Base-by-base conservation (phyloP, 1,140 invertebrate species). In the Meloidogyne chitwoodi region DNA sequence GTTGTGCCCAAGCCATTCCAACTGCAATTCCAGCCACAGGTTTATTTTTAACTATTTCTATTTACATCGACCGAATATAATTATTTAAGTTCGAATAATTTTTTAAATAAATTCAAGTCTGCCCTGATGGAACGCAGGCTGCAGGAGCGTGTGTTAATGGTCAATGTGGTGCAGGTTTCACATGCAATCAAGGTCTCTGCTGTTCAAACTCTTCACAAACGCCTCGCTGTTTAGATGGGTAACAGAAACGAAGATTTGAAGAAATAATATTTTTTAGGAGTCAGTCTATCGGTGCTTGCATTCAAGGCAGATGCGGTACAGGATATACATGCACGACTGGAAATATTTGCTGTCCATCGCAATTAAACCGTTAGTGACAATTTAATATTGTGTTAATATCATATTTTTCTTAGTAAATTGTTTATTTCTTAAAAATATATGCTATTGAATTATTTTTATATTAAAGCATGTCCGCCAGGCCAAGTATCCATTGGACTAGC, bases 61-160 rank as follows among this genome's bases (percentile, higher is more conserved):
- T n/a, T n/a, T n/a, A n/a, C n/a, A n/a, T n/a, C n/a, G n/a, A n/a
- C n/a, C n/a, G n/a, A 22, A 31, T 29, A n/a, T 44, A 29, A 44
- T 69, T 68, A 22, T 41, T 5, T 6, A 31, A 31, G 5, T 24
- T 26, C 8, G n/a, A 67, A n/a, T 10, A 19, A 34, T n/a, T 67
- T 67, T 24, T 67, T n/a, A 16, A 67, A 67, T 34, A 2, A 75
- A 69, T 78, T 72, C 68, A 81, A 48, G 84, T 86, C 26, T 86
- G 85, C 67, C 77, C 86, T 48, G 85, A 86, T 76, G 86, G 86
- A 75, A 85, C 86, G 16, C 85, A 86, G 82, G 86, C 85, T 16
- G 85, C 84, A 24, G 85, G 85, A 44, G 84, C 86, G 19, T 86
- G 85, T 75, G 85, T 86, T 24, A 87, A 87, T 75, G 81, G 81